Evolutionary conservation across 2,888 invertebrate genomes (phyloP).

Genomic region (Aleiodes leptofemur): DNA sequence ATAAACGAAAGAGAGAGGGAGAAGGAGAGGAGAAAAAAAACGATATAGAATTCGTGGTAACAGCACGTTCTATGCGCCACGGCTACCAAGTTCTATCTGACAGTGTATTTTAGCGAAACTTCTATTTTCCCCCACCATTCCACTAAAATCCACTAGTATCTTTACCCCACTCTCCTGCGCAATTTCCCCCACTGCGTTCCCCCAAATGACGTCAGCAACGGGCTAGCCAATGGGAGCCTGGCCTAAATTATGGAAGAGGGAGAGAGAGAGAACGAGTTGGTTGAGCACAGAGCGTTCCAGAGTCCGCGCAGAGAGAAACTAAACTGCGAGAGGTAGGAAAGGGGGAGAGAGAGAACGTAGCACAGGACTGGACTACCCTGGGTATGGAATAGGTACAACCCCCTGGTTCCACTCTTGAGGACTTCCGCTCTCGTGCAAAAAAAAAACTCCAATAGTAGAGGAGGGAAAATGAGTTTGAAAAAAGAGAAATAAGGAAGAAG

Average conservation of each 20-base stretch:
- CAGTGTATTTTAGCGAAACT: conserved; percentile 68
- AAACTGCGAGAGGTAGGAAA: conserved; percentile 39
- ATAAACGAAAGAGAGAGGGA: not conserved
- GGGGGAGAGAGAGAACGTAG: conserved; percentile 49
- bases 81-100: conserved; percentile 66
- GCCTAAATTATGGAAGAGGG: conserved; percentile 68
- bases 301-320: conserved; percentile 23
- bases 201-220: conserved; percentile 68
- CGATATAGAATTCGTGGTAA: conserved; percentile 48
- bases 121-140: conserved; percentile 56
- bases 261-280: conserved; percentile 50
- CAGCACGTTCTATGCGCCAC: conserved; percentile 61
- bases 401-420: conserved; percentile 37
- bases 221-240: conserved; percentile 66
- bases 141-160: conserved; percentile 38
- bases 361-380: conserved; percentile 63
- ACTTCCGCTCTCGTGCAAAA: conserved; percentile 39
- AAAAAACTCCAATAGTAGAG: conserved; percentile 37
- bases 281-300: conserved; percentile 2
- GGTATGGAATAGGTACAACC: conserved; percentile 46
- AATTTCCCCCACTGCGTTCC: conserved; percentile 64
- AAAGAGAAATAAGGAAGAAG: conserved; percentile 1
- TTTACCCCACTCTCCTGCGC: conserved; percentile 50
- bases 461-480: conserved; percentile 25
- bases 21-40: conserved; percentile 23